Base-by-base conservation (phyloP, 2,797 vertebrate genomes). In the Pseudomugil tenellus region DNA sequence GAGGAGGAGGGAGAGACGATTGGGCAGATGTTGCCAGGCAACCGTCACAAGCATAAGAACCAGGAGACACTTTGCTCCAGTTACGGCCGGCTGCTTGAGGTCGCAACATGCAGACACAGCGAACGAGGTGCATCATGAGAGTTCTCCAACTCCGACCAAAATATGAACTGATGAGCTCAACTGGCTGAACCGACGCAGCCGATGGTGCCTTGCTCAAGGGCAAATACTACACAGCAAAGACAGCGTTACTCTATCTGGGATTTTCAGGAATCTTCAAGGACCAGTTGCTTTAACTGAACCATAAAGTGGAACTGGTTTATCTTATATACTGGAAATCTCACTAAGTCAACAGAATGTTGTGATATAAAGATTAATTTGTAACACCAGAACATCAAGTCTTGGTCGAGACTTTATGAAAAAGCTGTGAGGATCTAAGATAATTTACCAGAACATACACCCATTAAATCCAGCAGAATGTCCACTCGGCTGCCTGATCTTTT, bases 21-120 rank as follows among this genome's bases (percentile, higher is more conserved):
- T 81, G 83, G 82, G 62, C 69, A 74, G 60, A 37, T 56, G 89
- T 92, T 91, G 84, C 88, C 77, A 76, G 77, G 91, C 82, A 92
- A 92, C 88, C 70, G 0, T 37, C 0, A 9, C 68, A 90, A 78
- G 67, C 76, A 61, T 75, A 76, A 78, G 62, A 75, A 76, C 76
- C 67, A 84, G 84, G 52, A 69, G 54, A 75, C 65, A 51, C 68
- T 14, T 39, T 21, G n/a, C 67, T 61, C 54, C 61, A 70, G 63
- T 31, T 29, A 29, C 70, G 14, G 48, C 21, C 51, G 49, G 62
- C 58, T 21, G 9, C 25, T 67, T 67, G 67, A 74, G 60, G 55
- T 85, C 82, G 85, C 35, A 21, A 56, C 64, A 53, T 58, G 43
- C 26, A 7, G 29, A 73, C 66, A 25, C 35, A 51, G 70, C 52